Conservation (phyloP, 64 coral and sea anemone species). For the Platygyra sinensis region DNA sequence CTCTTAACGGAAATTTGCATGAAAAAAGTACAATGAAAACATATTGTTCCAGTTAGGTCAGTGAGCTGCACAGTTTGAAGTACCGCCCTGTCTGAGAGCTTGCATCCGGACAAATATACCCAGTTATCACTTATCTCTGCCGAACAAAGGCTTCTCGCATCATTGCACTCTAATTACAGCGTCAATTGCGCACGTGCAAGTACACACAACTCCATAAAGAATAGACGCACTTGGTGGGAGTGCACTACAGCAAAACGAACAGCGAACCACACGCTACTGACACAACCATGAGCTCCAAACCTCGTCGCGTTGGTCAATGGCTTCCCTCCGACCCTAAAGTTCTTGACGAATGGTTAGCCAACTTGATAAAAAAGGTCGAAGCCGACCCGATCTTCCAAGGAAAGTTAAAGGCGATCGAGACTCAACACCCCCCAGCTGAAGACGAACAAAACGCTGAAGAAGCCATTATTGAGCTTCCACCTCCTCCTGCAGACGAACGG, state of each 20-base stretch:
- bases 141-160: too few relatives aligned
- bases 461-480: constrained; percentile 13
- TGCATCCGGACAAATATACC: too few relatives aligned
- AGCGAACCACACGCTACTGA: constrained; percentile 25
- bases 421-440: constrained; percentile 36
- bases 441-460: constrained; percentile 25
- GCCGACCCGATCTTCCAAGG: neutral
- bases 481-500: neutral
- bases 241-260: neutral
- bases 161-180: too few relatives aligned
- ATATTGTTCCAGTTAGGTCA: too few relatives aligned
- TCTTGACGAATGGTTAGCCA: constrained; percentile 56
- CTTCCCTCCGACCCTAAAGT: constrained; percentile 63
- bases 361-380: constrained; percentile 37
- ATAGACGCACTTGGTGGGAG: too few relatives aligned
- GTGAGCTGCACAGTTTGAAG: too few relatives aligned
- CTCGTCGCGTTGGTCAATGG: constrained; percentile 44
- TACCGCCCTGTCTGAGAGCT: too few relatives aligned
- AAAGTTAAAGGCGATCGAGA: constrained; percentile 19
- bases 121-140: too few relatives aligned
- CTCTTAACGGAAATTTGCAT: too few relatives aligned
- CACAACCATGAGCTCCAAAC: constrained; percentile 50
- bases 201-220: too few relatives aligned
- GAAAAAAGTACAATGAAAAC: too few relatives aligned
- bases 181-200: too few relatives aligned